phyloP scores from a whole-genome alignment of 2,113 vertebrate genomes.

The Pan troglodytes region NHGRI_mPanTro3-v2.1_pri NC_072407.2:66931501-66932000 shows the following conservation, averaged over 20 bases:
- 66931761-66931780: not conserved
- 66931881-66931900: not conserved
- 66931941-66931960: fast-evolving
- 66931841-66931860: not conserved
- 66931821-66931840: not conserved
- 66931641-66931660: not conserved
- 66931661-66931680: not conserved
- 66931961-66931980: not conserved
- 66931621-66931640: not conserved
- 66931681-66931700: not conserved
- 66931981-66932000: not conserved
- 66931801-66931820: not conserved
- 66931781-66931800: not conserved
- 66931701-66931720: not conserved
- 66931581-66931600: not conserved
- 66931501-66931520: not conserved
- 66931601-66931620: not conserved
- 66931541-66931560: not conserved
- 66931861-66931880: not conserved
- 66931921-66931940: not conserved
- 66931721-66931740: not conserved
- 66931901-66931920: not conserved
- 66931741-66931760: not conserved
- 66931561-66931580: not conserved
- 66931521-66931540: not conserved